Base-by-base conservation (phyloP, 2,113 vertebrate species). In the Crypturellus undulatus region DNA sequence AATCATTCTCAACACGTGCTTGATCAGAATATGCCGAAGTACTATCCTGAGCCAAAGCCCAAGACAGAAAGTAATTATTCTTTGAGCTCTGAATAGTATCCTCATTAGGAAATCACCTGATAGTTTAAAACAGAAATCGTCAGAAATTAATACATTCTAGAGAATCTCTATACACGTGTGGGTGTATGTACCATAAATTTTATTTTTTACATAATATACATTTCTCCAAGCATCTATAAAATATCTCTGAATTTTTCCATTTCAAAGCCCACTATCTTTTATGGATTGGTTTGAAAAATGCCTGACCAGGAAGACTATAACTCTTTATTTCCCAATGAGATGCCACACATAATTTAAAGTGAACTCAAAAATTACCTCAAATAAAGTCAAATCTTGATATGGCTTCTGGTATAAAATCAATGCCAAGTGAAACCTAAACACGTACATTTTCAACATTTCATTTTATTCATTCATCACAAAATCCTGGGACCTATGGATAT, bases 311-410 rank as follows among this genome's bases (percentile, higher is more conserved):
- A 92, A 89, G 89, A 88, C 54, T 94, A 80, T 94, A 91, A 65
- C 65, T 96, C 73, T 65, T 91, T 97, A 80, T 93, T 89, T 94
- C 64, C 80, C 88, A 89, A 30, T 85, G 80, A 97, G 90, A 83
- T 84, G 79, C 65, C 69, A 95, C 60, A 73, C 10, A 56, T 85
- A 81, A 86, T 85, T 92, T 85, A 86, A 94, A 89, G 34, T 76
- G 47, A 96, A 71, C 52, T 40, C 43, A 80, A 65, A 95, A 92
- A 96, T 45, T 15, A 45, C 71, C 89, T 52, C 72, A 83, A 80
- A 72, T 68, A 89, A 92, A 93, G 51, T 15, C 69, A 67, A 12
- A 93, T 69, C 80, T 71, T 96, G 58, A 91, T 32, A 34, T 69
- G 60, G 60, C 62, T 93, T 51, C 60, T 91, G 26, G 42, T 60